Evolutionary conservation across 2,888 invertebrate genomes (phyloP), one percentile per base, ranked within the genome.

Genomic region (Mythimna loreyi): DNA sequence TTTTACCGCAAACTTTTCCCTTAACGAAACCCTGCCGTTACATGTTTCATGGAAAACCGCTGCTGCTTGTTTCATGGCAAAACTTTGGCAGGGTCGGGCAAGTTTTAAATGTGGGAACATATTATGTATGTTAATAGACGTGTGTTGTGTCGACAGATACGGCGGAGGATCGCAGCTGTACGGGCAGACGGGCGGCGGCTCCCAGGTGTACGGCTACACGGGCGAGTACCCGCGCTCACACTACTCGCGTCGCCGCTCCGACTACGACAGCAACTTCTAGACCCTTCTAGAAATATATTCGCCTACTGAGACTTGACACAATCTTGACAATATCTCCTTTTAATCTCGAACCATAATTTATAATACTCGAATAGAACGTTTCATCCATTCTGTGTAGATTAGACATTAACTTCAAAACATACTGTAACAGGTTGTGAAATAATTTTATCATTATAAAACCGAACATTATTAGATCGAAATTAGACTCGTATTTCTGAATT

Each of bases 261-360:
- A 98, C 90, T 98, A 98, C 91, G 98, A 98, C 91, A 97, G 97
- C 84, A 97, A 98, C 94, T 98, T 98, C 95, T 98, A 96, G 90
- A 91, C 85, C 73, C 65, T 79, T 87, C 86, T 85, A 86, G 85
- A 87, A 77, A 77, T 67, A 72, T 71, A 82, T 80, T 78, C 80
- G 79, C 83, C 80, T 80, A 78, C 81, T 85, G 88, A 89, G 86
- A 87, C 88, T 89, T 83, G 78, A 87, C 85, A 87, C 85, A 87
- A 86, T 87, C 88, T 93, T 94, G 95, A 95, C 95, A 95, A 95
- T 95, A 95, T 93, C 90, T 90, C 88, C 89, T 92, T 88, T 88
- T 87, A 91, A 92, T 90, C 88, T 93, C 91, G 88, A 91, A 80
- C 83, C 80, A 84, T 89, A 84, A 80, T 83, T 87, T 88, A 87